Conservation (phyloP, 92 coral and sea anemone genomes). For the Heliopora coerulea region DNA sequence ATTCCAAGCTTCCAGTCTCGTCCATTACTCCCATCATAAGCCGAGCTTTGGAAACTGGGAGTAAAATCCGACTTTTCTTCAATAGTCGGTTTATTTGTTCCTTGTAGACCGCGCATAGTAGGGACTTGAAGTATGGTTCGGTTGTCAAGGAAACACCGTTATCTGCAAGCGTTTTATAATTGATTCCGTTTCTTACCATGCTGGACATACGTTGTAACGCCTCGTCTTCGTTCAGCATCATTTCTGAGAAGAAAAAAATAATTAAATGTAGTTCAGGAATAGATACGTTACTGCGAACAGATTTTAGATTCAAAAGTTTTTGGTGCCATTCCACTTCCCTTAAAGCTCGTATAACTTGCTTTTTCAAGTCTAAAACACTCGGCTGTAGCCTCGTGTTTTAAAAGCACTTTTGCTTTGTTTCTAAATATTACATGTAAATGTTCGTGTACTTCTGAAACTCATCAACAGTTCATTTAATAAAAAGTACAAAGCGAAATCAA, state of each 20-base stretch:
- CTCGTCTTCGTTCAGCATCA: conserved; percentile 77
- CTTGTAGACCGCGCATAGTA: conserved; percentile 79
- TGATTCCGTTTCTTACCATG: conserved; percentile 77
- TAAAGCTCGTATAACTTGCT: too few relatives aligned
- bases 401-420: too few relatives aligned
- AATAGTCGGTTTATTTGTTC: conserved; percentile 78
- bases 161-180: conserved; percentile 63
- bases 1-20: conserved; percentile 75
- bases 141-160: conserved; percentile 79
- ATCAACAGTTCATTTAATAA: too few relatives aligned
- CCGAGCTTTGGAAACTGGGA: conserved; percentile 79
- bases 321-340: too few relatives aligned
- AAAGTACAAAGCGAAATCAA: too few relatives aligned
- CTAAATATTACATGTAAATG: too few relatives aligned
- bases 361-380: too few relatives aligned
- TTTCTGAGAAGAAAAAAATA: conserved; percentile 46
- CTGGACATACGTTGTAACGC: conserved; percentile 75
- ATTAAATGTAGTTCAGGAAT: neutral
- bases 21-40: conserved; percentile 99
- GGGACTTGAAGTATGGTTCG: conserved; percentile 89
- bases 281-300: neutral
- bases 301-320: too few relatives aligned
- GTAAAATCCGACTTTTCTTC: conserved; percentile 75
- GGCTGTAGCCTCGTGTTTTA: too few relatives aligned
- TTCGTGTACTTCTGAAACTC: too few relatives aligned